These are phyloP conservation scores for Ennomos fuscantarius DNA, from an alignment of 2,888 invertebrate species.

Conservation along the genomic window DNA sequence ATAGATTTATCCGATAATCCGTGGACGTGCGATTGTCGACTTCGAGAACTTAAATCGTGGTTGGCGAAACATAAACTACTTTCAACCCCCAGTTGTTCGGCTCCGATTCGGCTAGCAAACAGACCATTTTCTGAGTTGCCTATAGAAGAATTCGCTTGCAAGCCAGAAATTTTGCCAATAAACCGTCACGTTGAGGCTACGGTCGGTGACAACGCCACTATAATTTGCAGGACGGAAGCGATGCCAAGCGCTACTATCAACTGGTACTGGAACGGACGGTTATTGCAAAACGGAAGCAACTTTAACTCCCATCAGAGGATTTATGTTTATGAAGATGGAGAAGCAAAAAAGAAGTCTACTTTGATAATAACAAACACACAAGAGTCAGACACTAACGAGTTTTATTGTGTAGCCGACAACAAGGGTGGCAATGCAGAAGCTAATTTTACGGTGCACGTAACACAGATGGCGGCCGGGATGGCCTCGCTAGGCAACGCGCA, in stretches of 20 bases:
- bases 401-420: slow-evolving; percentile 96
- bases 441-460: slow-evolving; percentile 94
- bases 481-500: slow-evolving; percentile 93
- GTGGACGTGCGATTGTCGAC: slow-evolving; percentile 94
- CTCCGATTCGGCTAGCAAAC: slow-evolving; percentile 89
- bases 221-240: slow-evolving; percentile 92
- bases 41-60: slow-evolving; percentile 93
- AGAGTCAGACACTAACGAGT: slow-evolving; percentile 92
- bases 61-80: slow-evolving; percentile 90
- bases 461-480: slow-evolving; percentile 91
- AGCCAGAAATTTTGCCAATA: slow-evolving; percentile 91
- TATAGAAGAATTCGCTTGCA: slow-evolving; percentile 94
- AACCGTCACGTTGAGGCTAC: slow-evolving; percentile 91
- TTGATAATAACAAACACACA: slow-evolving; percentile 93
- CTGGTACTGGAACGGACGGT: slow-evolving; percentile 95
- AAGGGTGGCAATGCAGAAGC: slow-evolving; percentile 94
- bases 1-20: slow-evolving; percentile 95
- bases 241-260: slow-evolving; percentile 92
- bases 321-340: slow-evolving; percentile 90
- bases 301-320: slow-evolving; percentile 92
- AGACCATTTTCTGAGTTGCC: slow-evolving; percentile 90
- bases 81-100: slow-evolving; percentile 91
- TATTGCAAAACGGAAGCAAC: slow-evolving; percentile 90
- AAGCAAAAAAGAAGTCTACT: slow-evolving; percentile 90
- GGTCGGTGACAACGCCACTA: slow-evolving; percentile 93